A percentile compares a stretch with the other conserved stretches of the same genome.
These are phyloP conservation scores for Euzetes globulus DNA, from an alignment of 2,888 invertebrate species.

Conservation along the genomic window DNA sequence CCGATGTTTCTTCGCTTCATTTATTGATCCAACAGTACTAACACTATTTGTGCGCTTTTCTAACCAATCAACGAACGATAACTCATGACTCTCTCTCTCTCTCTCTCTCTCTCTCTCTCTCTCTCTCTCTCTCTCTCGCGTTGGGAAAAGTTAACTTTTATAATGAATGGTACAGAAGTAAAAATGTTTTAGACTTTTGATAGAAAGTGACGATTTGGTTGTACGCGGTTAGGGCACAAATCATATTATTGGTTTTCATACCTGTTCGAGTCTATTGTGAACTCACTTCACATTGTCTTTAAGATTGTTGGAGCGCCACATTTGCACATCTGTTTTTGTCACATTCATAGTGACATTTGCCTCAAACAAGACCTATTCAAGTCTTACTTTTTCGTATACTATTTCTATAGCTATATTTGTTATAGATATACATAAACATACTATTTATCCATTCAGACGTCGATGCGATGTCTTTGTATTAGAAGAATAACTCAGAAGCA, in stretches of 20 bases:
- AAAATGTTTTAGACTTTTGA: not conserved
- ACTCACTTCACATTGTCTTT: not conserved
- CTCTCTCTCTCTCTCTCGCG: not conserved
- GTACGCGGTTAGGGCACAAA: not conserved
- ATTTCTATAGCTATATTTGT: no score
- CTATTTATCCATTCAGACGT: not conserved
- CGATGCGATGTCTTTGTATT: not conserved
- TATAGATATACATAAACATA: not conserved
- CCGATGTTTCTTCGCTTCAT: conserved; percentile 13
- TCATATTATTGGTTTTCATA: not conserved
- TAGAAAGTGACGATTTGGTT: not conserved
- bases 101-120: not conserved
- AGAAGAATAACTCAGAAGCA: not conserved
- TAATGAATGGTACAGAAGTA: not conserved
- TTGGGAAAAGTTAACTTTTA: not conserved
- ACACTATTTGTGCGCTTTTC: conserved; percentile 11
- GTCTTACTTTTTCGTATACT: not conserved
- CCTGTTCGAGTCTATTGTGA: not conserved
- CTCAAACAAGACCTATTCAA: not conserved
- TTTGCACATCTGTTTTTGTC: conserved; percentile 13
- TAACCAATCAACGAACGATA: conserved; percentile 15
- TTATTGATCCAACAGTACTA: conserved; percentile 21
- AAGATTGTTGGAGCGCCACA: not conserved
- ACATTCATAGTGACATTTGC: conserved; percentile 12
- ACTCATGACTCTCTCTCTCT: not conserved